Percentiles rank a stretch among this genome's conserved stretches.
Evolutionary conservation across 2,888 invertebrate species (phyloP).

Genomic region (Pherbina coryleti): DNA sequence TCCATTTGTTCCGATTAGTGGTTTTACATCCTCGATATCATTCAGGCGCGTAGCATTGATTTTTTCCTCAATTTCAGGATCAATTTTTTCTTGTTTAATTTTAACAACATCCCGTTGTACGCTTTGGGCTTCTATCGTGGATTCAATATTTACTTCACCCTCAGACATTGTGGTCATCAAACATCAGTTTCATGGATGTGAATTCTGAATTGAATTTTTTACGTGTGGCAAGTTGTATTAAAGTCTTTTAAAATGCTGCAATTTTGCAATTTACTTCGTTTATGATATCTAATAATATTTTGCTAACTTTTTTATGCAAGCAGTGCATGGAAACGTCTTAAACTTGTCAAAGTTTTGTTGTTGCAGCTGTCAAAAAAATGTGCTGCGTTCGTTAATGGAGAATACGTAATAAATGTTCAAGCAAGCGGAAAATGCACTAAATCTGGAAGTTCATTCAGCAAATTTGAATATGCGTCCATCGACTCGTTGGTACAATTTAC

Average conservation of each 20-base stretch:
- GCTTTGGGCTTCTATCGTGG: background rate
- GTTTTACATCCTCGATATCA: background rate
- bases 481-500: too few species aligned
- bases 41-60: conserved; percentile 48
- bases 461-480: too few species aligned
- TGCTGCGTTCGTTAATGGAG: background rate
- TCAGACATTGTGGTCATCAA: background rate
- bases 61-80: conserved; percentile 63
- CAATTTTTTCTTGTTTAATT: conserved; percentile 65
- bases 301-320: background rate
- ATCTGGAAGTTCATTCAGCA: too few species aligned
- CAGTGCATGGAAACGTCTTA: background rate
- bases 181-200: background rate
- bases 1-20: conserved; percentile 12
- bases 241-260: background rate
- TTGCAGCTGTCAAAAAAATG: background rate
- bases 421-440: too few species aligned
- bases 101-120: conserved; percentile 41
- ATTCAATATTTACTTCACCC: background rate
- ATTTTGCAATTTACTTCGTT: background rate
- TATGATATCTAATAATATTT: background rate
- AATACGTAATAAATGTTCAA: too few species aligned
- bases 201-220: background rate
- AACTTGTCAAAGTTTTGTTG: background rate
- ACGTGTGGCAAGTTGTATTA: background rate